Percentiles rank a stretch among this genome's conserved stretches.
Evolutionary conservation across 2,888 invertebrate species (phyloP).

Genomic region (Mythimna albipuncta): DNA sequence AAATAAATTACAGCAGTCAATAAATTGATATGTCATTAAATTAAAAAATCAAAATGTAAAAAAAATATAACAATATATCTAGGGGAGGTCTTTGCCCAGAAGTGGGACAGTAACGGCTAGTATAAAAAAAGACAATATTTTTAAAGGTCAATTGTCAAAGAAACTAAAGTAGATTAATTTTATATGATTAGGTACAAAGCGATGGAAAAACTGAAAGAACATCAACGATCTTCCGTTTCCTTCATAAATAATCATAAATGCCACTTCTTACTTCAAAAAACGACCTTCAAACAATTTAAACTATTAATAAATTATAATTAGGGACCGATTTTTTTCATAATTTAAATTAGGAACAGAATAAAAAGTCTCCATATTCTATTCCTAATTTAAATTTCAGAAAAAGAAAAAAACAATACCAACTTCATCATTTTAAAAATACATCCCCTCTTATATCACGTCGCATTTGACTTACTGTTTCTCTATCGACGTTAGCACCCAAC

Average conservation of each 20-base stretch:
- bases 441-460: not conserved
- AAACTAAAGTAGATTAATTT: not conserved
- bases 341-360: too few species aligned
- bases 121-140: not conserved
- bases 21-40: not conserved
- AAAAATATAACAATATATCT: too few species aligned
- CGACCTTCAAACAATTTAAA: not conserved
- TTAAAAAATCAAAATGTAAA: not conserved
- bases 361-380: not conserved
- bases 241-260: not conserved
- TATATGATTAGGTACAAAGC: not conserved
- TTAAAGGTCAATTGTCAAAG: not conserved
- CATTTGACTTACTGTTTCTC: conserved; percentile 10
- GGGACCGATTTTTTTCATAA: not conserved
- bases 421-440: not conserved
- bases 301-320: not conserved
- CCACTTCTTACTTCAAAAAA: not conserved
- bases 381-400: not conserved
- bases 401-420: not conserved
- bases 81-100: too few species aligned
- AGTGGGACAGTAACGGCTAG: too few species aligned
- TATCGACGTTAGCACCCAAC: conserved; percentile 16
- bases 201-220: not conserved
- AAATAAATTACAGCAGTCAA: too few species aligned
- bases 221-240: not conserved